phyloP scores from a whole-genome alignment of 2,797 vertebrate genomes.

The Loriculus beryllinus region DNA sequence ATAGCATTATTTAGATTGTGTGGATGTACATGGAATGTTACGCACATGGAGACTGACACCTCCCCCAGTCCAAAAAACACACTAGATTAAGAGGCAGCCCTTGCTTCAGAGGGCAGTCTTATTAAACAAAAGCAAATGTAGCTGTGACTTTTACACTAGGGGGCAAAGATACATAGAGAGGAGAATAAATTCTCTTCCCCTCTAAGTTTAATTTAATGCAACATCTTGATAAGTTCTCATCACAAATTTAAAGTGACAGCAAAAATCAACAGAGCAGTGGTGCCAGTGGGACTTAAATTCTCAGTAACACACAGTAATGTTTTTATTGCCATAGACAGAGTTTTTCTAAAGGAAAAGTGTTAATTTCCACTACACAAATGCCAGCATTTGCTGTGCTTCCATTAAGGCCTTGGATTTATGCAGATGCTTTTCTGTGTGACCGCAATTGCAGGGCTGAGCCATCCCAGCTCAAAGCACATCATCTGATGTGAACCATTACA shows the following conservation, averaged over 20 bases:
- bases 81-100: background rate
- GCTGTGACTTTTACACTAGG: background rate
- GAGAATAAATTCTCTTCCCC: background rate
- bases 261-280: background rate
- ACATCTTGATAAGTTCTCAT: background rate
- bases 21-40: background rate
- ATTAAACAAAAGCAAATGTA: background rate
- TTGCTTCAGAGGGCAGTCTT: background rate
- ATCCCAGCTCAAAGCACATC: background rate
- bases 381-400: background rate
- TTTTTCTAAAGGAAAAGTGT: background rate
- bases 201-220: background rate
- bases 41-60: background rate
- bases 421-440: background rate
- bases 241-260: background rate
- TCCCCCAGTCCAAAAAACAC: background rate
- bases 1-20: background rate
- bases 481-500: background rate
- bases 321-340: background rate
- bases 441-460: background rate
- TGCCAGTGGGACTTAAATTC: background rate
- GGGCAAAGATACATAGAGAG: background rate
- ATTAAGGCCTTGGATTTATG: background rate
- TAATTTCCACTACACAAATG: background rate
- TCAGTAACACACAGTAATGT: background rate